Evolutionary conservation across 1,140 invertebrate genomes (phyloP), one percentile per base, ranked within the genome.

Genomic region (Philotrypesis tridentata): DNA sequence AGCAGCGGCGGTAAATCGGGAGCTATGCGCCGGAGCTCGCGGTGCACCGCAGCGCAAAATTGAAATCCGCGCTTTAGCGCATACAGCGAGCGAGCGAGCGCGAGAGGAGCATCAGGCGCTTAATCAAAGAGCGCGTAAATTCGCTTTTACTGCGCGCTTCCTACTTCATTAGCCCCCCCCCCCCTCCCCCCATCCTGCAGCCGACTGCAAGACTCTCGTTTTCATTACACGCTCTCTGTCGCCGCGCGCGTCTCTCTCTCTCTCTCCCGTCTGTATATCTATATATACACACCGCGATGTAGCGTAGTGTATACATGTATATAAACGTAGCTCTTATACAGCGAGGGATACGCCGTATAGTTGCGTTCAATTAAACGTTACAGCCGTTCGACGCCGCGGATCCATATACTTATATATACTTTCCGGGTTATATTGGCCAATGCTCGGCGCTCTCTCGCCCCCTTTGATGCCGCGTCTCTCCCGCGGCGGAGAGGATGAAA

Each of bases 51-150:
- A 75, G 72, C 21, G 61, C 25, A 70, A 70, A 81, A 81, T 81
- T 75, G 79, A 81, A 81, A 81, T 37, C 25, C 67, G 43, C 21
- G 65, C 67, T 37, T 37, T 37, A 37, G 68, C 21, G 60, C 67
- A 29, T 7, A 3, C 23, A 31, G 33, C 31, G 68, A 63, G 5
- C 7, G 70, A 37, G n/a, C n/a, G n/a, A n/a, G n/a, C n/a, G n/a
- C n/a, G n/a, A n/a, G n/a, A n/a, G n/a, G n/a, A n/a, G n/a, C n/a
- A n/a, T n/a, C n/a, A n/a, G 17, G 40, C 61, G 72, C 73, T 40
- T 82, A 82, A 82, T 82, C 80, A 82, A 82, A 82, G 80, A 82
- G 73, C 80, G 73, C 63, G 80, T 75, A 60, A 75, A 81, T 81
- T 81, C 43, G 61, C 72, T 75, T 75, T 75, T 81, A 81, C 72